These are phyloP conservation scores for Emydura subglobosa DNA, from an alignment of 2,113 vertebrate genomes.

Conservation along the genomic window DNA sequence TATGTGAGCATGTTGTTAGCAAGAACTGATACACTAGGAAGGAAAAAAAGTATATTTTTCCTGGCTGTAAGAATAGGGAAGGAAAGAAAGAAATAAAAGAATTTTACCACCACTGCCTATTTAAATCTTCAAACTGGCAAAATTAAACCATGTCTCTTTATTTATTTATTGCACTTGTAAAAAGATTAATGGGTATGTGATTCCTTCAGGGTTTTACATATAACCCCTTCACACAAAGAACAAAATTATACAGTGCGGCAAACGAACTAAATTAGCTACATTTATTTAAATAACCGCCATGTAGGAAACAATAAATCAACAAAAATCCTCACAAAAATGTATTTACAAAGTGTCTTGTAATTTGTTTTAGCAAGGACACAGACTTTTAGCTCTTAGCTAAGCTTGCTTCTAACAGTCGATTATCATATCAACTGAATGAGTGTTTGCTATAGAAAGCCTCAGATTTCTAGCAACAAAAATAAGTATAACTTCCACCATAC, in stretches of 20 bases:
- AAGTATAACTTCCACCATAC: slow-evolving; percentile 52
- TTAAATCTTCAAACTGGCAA: slow-evolving; percentile 78
- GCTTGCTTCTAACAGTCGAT: slow-evolving; percentile 77
- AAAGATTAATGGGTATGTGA: slow-evolving; percentile 82
- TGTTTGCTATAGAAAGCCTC: slow-evolving; percentile 71
- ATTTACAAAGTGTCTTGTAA: slow-evolving; percentile 82
- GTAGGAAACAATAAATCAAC: slow-evolving; percentile 86
- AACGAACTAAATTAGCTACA: slow-evolving; percentile 81
- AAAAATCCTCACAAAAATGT: slow-evolving; percentile 80
- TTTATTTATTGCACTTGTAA: slow-evolving; percentile 84
- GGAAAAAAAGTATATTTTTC: slow-evolving; percentile 37
- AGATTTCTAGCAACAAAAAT: slow-evolving; percentile 46
- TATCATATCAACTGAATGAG: slow-evolving; percentile 79
- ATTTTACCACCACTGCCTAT: slow-evolving; percentile 65
- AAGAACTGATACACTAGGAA: slow-evolving; percentile 28
- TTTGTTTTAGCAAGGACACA: slow-evolving; percentile 82
- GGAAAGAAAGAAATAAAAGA: slow-evolving; percentile 29
- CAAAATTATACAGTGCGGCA: slow-evolving; percentile 81
- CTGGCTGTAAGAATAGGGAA: slow-evolving; percentile 43
- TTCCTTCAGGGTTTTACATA: slow-evolving; percentile 84
- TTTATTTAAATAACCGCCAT: slow-evolving; percentile 84
- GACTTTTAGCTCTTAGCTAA: slow-evolving; percentile 82
- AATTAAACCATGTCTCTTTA: slow-evolving; percentile 83
- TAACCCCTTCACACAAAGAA: slow-evolving; percentile 79
- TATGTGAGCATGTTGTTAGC: not conserved